These are phyloP conservation scores for Phalacrocorax carbo DNA, from an alignment of 2,113 vertebrate genomes.

Conservation along the genomic window DNA sequence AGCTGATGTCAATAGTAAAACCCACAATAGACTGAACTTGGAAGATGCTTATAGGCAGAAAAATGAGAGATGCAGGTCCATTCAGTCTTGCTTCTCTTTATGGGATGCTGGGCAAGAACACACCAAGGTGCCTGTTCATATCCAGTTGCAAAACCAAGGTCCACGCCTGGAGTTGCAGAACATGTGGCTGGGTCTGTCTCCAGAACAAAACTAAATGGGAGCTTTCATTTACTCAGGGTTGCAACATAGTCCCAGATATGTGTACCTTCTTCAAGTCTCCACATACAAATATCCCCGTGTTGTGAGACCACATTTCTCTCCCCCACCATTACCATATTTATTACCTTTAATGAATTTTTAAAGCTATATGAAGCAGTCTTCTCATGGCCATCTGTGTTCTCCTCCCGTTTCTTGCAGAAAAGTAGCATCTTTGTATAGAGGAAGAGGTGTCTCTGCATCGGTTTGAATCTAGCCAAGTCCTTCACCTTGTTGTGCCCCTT, in stretches of 20 bases:
- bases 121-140: neutral
- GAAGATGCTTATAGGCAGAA: neutral
- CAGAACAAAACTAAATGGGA: neutral
- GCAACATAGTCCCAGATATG: neutral
- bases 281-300: rapidly evolving
- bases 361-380: slow-evolving; percentile 91
- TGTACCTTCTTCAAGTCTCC: neutral
- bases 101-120: neutral
- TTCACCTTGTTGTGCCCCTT: slow-evolving; percentile 94
- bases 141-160: neutral
- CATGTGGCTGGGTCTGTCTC: neutral
- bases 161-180: neutral
- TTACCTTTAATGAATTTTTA: slow-evolving; percentile 93
- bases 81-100: neutral
- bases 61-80: neutral
- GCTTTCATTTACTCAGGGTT: neutral
- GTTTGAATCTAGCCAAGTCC: slow-evolving; percentile 93
- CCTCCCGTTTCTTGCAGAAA: slow-evolving; percentile 93
- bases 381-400: slow-evolving; percentile 85
- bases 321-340: neutral
- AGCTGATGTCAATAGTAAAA: neutral
- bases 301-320: neutral
- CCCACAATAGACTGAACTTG: neutral
- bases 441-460: slow-evolving; percentile 94
- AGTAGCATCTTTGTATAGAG: slow-evolving; percentile 89